These are phyloP conservation scores for Gasterosteus nipponicus DNA, from an alignment of 2,113 vertebrate genomes.

Conservation along the genomic window DNA sequence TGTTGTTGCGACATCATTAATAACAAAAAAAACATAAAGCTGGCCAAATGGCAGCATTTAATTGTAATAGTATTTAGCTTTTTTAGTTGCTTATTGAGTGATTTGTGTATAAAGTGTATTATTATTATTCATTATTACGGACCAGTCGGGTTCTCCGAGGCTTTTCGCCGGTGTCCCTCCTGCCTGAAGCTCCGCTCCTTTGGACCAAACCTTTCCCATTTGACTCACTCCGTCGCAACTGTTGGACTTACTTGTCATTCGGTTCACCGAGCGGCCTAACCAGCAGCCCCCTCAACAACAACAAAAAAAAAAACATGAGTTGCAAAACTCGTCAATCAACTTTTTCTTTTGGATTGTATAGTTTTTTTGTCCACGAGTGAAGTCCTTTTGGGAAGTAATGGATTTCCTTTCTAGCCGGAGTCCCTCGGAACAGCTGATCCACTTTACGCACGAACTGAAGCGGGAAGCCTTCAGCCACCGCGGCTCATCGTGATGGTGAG, in stretches of 20 bases:
- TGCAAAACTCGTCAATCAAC: background rate
- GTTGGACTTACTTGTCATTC: constrained; percentile 33
- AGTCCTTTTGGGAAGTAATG: constrained; percentile 44
- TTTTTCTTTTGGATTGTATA: background rate
- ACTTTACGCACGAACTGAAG: constrained; percentile 52
- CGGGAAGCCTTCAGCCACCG: constrained; percentile 44
- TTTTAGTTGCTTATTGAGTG: background rate
- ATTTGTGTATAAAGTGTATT: constrained; percentile 11
- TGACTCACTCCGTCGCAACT: constrained; percentile 41
- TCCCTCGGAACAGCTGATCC: constrained; percentile 39
- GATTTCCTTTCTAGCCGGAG: constrained; percentile 37
- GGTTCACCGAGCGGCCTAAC: constrained; percentile 11
- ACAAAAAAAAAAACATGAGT: constrained; percentile 38
- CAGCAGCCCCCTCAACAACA: constrained; percentile 12
- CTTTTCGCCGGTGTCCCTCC: constrained; percentile 25
- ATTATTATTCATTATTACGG: background rate
- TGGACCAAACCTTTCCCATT: constrained; percentile 41
- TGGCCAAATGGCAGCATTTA: background rate
- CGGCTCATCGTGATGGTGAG: constrained; percentile 60
- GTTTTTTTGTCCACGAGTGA: constrained; percentile 27
- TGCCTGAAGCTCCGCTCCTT: constrained; percentile 53
- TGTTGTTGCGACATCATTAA: background rate
- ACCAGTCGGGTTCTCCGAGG: background rate
- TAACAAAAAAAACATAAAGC: background rate
- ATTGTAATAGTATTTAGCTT: background rate